Conservation (phyloP, 1,140 invertebrate genomes). For the Meloidogyne floridensis region DNA sequence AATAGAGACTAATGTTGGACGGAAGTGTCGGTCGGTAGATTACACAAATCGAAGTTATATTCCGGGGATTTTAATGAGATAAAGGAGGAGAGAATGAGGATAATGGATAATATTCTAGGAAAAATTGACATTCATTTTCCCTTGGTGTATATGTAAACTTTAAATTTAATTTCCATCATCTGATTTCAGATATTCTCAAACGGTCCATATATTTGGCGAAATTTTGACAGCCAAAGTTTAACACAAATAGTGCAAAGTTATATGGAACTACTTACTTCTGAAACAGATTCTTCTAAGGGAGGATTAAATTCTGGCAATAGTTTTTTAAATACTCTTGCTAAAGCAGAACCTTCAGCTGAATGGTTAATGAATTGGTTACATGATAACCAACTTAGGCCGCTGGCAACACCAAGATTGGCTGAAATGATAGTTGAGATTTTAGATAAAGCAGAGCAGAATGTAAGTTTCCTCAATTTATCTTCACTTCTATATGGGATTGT, state of each 20-base stretch:
- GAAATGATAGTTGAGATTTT: constrained; percentile 23
- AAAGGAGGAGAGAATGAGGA: too few relatives aligned
- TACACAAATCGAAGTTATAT: too few relatives aligned
- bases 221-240: constrained; percentile 12
- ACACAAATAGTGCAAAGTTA: constrained; percentile 21
- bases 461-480: neutral
- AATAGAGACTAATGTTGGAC: too few relatives aligned
- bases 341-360: constrained; percentile 1
- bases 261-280: constrained; percentile 23
- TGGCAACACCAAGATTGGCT: constrained; percentile 13
- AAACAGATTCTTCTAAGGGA: constrained; percentile 10
- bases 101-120: too few relatives aligned
- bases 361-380: constrained; percentile 31
- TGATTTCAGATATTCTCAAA: constrained; percentile 23
- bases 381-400: neutral
- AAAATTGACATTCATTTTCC: too few relatives aligned
- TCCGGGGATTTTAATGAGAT: too few relatives aligned
- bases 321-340: constrained; percentile 24
- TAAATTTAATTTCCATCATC: too few relatives aligned
- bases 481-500: too few relatives aligned
- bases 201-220: constrained; percentile 26
- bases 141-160: too few relatives aligned
- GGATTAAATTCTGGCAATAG: neutral
- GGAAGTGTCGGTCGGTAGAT: too few relatives aligned
- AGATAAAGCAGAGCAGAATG: neutral